A percentile compares a stretch with the other conserved stretches of the same genome.
Conservation (phyloP, 1,140 invertebrate genomes). For the Drosophila simulans region DNA sequence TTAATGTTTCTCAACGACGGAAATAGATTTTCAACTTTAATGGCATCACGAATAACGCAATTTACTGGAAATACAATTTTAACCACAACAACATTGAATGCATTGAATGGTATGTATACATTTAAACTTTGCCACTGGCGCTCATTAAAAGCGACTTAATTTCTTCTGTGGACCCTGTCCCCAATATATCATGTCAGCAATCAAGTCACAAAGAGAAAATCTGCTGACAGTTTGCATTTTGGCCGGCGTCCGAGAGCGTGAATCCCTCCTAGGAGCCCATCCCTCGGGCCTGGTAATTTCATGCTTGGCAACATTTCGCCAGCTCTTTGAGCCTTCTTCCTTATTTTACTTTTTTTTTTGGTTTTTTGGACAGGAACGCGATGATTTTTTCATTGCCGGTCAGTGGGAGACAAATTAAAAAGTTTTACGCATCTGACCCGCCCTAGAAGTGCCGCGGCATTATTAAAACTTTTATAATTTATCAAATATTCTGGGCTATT, state of each 20-base stretch:
- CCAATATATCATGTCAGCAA: conserved; percentile 70
- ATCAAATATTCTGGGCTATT: conserved; percentile 64
- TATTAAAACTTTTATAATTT: conserved; percentile 80
- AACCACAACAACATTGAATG: conserved; percentile 4
- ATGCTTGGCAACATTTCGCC: conserved; percentile 71
- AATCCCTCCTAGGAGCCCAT: conserved; percentile 3
- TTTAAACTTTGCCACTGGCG: conserved; percentile 30
- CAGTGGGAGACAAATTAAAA: conserved; percentile 72
- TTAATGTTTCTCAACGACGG: too few species aligned
- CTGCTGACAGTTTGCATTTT: conserved; percentile 73
- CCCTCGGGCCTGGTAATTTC: conserved; percentile 60
- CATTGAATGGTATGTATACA: conserved; percentile 8
- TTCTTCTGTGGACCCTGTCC: conserved; percentile 42
- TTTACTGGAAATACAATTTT: not conserved
- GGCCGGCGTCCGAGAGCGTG: not conserved
- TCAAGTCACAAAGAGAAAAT: conserved; percentile 67
- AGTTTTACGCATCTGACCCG: conserved; percentile 52
- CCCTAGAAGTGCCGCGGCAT: conserved; percentile 49
- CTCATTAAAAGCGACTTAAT: conserved; percentile 78
- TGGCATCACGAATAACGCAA: not conserved
- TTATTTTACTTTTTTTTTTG: not conserved
- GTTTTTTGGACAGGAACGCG: not conserved
- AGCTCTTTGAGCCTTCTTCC: conserved; percentile 26
- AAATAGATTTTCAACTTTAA: too few species aligned
- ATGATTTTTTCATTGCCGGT: conserved; percentile 43